phyloP scores from a whole-genome alignment of 2,888 invertebrate genomes.

The Glaucopsyche alexis region DNA sequence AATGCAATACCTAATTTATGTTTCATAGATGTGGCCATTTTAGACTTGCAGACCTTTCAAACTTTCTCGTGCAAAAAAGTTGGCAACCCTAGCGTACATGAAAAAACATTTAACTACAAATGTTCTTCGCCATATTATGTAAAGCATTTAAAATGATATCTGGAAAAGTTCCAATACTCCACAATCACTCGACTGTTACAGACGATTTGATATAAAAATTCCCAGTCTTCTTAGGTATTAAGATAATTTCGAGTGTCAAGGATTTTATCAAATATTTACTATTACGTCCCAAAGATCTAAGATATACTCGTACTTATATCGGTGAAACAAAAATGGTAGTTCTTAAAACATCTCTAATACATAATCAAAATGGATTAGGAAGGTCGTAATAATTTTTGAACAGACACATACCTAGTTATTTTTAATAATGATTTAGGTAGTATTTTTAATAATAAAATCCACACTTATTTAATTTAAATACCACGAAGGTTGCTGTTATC shows the following conservation, averaged over 20 bases:
- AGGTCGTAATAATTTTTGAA: too few species aligned
- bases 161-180: constrained; percentile 69
- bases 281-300: background rate
- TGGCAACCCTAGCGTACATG: constrained; percentile 37
- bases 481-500: constrained; percentile 12
- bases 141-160: constrained; percentile 59
- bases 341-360: too few species aligned
- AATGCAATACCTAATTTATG: too few species aligned
- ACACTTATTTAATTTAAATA: constrained; percentile 6
- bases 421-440: too few species aligned
- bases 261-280: constrained; percentile 48
- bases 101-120: constrained; percentile 44
- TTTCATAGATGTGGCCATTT: too few species aligned
- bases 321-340: too few species aligned
- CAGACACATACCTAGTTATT: too few species aligned
- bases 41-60: too few species aligned
- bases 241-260: background rate
- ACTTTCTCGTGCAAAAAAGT: background rate
- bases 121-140: constrained; percentile 28
- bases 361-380: too few species aligned
- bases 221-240: constrained; percentile 7
- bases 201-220: constrained; percentile 67
- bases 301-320: too few species aligned
- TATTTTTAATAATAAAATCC: background rate
- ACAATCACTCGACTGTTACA: constrained; percentile 65